These are phyloP conservation scores for Euleptes europaea DNA, from an alignment of 2,113 vertebrate genomes.

Conservation along the genomic window DNA sequence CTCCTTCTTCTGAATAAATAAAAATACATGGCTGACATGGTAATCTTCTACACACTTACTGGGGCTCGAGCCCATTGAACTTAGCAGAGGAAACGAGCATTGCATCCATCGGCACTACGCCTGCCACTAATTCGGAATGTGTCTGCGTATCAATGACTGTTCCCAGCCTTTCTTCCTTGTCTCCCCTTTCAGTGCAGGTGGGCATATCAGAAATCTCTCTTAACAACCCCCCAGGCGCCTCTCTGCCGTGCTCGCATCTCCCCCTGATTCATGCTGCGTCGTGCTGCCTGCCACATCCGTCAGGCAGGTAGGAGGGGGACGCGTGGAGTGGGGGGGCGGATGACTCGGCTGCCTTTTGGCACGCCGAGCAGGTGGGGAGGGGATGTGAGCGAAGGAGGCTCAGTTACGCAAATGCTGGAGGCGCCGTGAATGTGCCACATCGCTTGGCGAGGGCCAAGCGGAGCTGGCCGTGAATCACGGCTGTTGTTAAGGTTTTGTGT, in stretches of 20 bases:
- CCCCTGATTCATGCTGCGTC: constrained; percentile 47
- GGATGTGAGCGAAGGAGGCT: constrained; percentile 52
- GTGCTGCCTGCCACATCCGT: constrained; percentile 39
- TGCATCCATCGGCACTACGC: too few relatives aligned
- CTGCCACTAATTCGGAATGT: background rate
- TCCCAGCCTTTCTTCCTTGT: constrained; percentile 3
- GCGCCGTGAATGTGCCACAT: constrained; percentile 54
- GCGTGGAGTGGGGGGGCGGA: constrained; percentile 51
- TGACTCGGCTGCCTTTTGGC: constrained; percentile 63
- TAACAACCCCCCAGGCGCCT: constrained; percentile 41
- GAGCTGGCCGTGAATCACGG: constrained; percentile 71
- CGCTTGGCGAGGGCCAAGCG: constrained; percentile 63
- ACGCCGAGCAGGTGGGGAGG: constrained; percentile 25
- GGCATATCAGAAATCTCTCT: constrained; percentile 59
- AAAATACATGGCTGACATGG: too few relatives aligned
- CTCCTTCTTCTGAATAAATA: too few relatives aligned
- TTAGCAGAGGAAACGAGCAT: too few relatives aligned
- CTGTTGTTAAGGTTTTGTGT: constrained; percentile 58
- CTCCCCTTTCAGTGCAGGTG: constrained; percentile 26
- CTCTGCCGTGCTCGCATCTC: constrained; percentile 39
- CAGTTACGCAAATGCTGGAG: constrained; percentile 52
- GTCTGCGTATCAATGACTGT: constrained; percentile 28
- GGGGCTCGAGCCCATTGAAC: too few relatives aligned
- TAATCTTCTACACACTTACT: too few relatives aligned
- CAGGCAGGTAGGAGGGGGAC: constrained; percentile 62